Conservation (phyloP, 1,140 invertebrate genomes). For the Phenacoccus solenopsis region DNA sequence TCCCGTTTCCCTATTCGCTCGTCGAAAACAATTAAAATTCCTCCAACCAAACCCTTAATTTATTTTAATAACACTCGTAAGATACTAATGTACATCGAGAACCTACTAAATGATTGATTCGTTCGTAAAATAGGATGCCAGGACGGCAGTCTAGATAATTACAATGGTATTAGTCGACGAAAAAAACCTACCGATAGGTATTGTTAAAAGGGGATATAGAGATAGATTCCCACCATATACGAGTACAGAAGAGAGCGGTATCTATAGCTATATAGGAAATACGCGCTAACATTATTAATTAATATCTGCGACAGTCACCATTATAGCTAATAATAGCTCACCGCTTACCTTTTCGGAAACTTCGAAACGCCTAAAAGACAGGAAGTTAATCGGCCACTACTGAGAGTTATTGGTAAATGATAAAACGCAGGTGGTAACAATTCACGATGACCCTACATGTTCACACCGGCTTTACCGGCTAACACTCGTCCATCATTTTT, state of each 20-base stretch:
- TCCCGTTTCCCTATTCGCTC: no score
- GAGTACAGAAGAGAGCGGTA: no score
- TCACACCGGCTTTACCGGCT: no score
- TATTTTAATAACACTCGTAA: not conserved
- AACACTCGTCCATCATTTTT: no score
- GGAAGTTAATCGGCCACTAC: slow-evolving; percentile 1
- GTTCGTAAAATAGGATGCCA: not conserved
- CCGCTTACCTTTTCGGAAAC: no score
- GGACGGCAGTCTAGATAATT: not conserved
- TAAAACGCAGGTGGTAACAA: not conserved
- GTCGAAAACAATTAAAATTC: no score
- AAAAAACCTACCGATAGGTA: not conserved
- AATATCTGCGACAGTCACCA: not conserved
- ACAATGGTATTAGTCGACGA: not conserved
- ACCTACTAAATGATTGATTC: not conserved
- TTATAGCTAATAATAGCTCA: not conserved
- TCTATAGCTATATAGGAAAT: not conserved
- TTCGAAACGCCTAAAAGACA: not conserved
- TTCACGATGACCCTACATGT: not conserved
- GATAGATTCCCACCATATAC: no score
- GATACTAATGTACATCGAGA: not conserved
- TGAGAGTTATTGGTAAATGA: not conserved
- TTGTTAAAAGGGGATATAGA: no score
- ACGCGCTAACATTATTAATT: slow-evolving; percentile 2
- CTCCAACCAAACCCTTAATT: not conserved